Base-by-base conservation (phyloP, 2,113 vertebrate species). In the Varanus komodoensis region DNA sequence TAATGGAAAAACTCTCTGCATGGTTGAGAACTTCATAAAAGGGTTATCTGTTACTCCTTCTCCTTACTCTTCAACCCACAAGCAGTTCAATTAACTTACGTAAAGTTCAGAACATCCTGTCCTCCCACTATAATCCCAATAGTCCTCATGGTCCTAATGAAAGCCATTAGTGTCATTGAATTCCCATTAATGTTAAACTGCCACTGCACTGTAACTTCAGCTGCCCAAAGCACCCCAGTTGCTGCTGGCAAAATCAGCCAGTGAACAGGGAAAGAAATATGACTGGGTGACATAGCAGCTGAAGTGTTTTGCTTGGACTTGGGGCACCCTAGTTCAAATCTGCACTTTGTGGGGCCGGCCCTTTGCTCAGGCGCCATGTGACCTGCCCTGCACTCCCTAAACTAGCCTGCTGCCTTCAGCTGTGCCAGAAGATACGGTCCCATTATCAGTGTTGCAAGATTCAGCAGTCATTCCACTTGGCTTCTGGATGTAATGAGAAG, bases 1-100 rank as follows among this genome's bases (percentile, higher is more conserved):
- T 86, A 90, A 90, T 86, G 61, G 74, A 69, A 86, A 90, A 90
- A 38, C 89, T 86, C 89, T 67, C 75, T 80, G 83, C 17, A 57
- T 86, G 64, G 44, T 61, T 57, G 64, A 86, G 75, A 64, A 9
- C 44, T 2, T 79, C 61, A 17, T 54, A 38, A 69, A 57, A 52
- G 74, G 73, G 74, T 79, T 64, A 80, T 89, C 82, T 80, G 61
- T 86, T 90, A 80, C 79, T 80, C 77, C 44, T 80, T 14, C 74
- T 85, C 83, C 8, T 71, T 69, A 15, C 50, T 73, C 64, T 32
- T 54, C 11, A 4, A 23, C 64, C 83, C 32, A 48, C 75, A 86
- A 90, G 64, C 74, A 57, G 48, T 86, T 90, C 81, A 71, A 86
- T 90, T 81, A 80, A 80, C 73, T 64, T 88, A 44, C 38, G 38